Percentiles rank a stretch among this genome's conserved stretches.
Evolutionary conservation across 2,797 vertebrate genomes (phyloP).

Genomic region (Channallabes apus): DNA sequence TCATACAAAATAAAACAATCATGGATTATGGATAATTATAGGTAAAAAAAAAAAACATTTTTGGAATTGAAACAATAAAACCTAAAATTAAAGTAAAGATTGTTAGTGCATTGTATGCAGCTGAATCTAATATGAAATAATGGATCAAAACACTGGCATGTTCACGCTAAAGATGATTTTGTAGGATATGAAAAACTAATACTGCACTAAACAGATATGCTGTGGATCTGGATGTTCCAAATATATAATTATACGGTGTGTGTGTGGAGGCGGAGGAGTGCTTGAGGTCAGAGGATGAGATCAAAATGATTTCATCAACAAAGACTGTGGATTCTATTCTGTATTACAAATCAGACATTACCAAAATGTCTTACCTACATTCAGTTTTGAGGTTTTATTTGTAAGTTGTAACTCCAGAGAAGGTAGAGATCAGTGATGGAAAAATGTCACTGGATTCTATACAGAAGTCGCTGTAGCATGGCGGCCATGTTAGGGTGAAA

Average conservation of each 20-base stretch:
- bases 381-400: not conserved
- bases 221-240: slow-evolving; percentile 35
- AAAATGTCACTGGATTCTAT: slow-evolving; percentile 5
- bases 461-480: not conserved
- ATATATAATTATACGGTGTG: slow-evolving; percentile 42
- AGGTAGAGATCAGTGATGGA: not conserved
- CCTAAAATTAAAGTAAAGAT: not conserved
- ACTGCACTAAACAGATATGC: slow-evolving; percentile 12
- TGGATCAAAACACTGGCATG: slow-evolving; percentile 61
- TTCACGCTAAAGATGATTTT: slow-evolving; percentile 34
- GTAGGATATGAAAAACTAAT: slow-evolving; percentile 43
- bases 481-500: not conserved
- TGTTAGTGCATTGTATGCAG: slow-evolving; percentile 49
- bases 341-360: slow-evolving; percentile 2
- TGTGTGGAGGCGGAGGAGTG: slow-evolving; percentile 5
- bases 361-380: slow-evolving; percentile 33
- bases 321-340: not conserved
- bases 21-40: slow-evolving; percentile 56
- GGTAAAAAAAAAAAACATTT: slow-evolving; percentile 55
- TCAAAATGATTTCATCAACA: too few relatives aligned
- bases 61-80: slow-evolving; percentile 61
- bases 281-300: slow-evolving; percentile 19
- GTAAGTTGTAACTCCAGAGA: slow-evolving; percentile 29
- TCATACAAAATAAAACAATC: slow-evolving; percentile 50
- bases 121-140: slow-evolving; percentile 53